Evolutionary conservation across 2,888 invertebrate species (phyloP).

Genomic region (Gastrophysa polygoni): DNA sequence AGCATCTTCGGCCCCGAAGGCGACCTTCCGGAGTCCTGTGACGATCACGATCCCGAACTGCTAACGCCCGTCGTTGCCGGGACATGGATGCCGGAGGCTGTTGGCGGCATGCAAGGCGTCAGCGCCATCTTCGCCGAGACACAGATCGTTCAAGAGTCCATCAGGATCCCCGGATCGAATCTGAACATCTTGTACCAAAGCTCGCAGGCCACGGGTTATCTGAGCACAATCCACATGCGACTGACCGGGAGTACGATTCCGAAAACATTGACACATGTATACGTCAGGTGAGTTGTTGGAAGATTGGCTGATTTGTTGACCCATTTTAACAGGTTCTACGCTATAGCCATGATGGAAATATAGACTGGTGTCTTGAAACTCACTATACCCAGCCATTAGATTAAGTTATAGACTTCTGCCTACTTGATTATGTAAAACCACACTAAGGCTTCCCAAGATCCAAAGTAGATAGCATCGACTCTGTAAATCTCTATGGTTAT

Average conservation of each 20-base stretch:
- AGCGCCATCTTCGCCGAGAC: slow-evolving; percentile 90
- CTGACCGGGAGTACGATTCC: slow-evolving; percentile 83
- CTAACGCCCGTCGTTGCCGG: slow-evolving; percentile 86
- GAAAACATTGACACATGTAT: slow-evolving; percentile 82
- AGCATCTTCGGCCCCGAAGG: slow-evolving; percentile 62
- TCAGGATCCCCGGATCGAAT: slow-evolving; percentile 91
- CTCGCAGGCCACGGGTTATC: slow-evolving; percentile 91
- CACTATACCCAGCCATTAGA: too few species aligned
- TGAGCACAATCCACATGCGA: slow-evolving; percentile 90
- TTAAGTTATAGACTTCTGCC: too few species aligned
- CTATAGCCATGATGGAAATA: too few species aligned
- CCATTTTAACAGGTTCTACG: too few species aligned
- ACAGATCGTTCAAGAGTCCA: slow-evolving; percentile 96
- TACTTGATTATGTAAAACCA: too few species aligned
- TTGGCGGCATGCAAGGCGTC: slow-evolving; percentile 80
- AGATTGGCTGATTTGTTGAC: not conserved
- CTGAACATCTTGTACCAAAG: slow-evolving; percentile 95
- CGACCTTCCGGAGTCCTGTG: slow-evolving; percentile 69
- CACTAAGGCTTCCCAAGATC: too few species aligned
- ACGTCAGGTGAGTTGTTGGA: slow-evolving; percentile 66
- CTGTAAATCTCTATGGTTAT: too few species aligned
- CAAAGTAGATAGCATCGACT: too few species aligned
- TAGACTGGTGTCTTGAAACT: too few species aligned
- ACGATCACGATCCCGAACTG: slow-evolving; percentile 85
- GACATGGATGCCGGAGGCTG: slow-evolving; percentile 89